Conservation (phyloP, 2,113 vertebrate species). For the Hucho hucho region DNA sequence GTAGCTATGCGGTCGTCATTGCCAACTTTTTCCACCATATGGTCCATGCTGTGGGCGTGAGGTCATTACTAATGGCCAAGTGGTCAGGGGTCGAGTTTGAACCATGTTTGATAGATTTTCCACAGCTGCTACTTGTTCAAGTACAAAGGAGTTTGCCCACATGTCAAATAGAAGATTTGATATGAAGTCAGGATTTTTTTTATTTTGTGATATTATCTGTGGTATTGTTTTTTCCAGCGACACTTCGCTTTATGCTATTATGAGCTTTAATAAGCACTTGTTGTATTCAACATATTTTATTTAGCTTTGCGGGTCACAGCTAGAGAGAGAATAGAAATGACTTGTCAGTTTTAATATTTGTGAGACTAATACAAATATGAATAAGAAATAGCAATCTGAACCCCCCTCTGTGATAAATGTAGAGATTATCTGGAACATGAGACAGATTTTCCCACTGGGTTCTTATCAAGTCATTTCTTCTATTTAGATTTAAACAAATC, state of each 20-base stretch:
- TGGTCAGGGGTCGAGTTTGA: slow-evolving; percentile 46
- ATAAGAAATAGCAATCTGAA: slow-evolving; percentile 35
- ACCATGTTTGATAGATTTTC: slow-evolving; percentile 45
- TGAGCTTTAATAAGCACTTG: slow-evolving; percentile 47
- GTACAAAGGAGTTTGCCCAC: slow-evolving; percentile 34
- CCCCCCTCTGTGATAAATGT: slow-evolving; percentile 22
- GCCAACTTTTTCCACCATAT: slow-evolving; percentile 31
- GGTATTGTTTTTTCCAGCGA: slow-evolving; percentile 14
- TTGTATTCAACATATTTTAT: slow-evolving; percentile 30
- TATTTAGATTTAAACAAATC: background rate
- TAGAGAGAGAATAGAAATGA: slow-evolving; percentile 15
- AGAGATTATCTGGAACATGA: slow-evolving; percentile 29
- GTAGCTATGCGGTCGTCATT: slow-evolving; percentile 21
- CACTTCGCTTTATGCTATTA: slow-evolving; percentile 32
- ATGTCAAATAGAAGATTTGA: slow-evolving; percentile 43
- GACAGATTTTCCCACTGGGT: slow-evolving; percentile 4
- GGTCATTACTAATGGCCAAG: slow-evolving; percentile 49
- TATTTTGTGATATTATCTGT: slow-evolving; percentile 33
- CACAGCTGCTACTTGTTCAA: slow-evolving; percentile 36
- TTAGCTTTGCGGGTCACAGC: slow-evolving; percentile 11
- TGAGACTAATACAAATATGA: slow-evolving; percentile 31
- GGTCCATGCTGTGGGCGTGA: slow-evolving; percentile 34
- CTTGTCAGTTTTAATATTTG: slow-evolving; percentile 29
- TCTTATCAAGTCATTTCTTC: background rate
- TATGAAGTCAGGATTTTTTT: slow-evolving; percentile 35